Evolutionary conservation across 2,797 vertebrate species (phyloP), one percentile per base, ranked within the genome.

Genomic region (Bradypodion pumilum): DNA sequence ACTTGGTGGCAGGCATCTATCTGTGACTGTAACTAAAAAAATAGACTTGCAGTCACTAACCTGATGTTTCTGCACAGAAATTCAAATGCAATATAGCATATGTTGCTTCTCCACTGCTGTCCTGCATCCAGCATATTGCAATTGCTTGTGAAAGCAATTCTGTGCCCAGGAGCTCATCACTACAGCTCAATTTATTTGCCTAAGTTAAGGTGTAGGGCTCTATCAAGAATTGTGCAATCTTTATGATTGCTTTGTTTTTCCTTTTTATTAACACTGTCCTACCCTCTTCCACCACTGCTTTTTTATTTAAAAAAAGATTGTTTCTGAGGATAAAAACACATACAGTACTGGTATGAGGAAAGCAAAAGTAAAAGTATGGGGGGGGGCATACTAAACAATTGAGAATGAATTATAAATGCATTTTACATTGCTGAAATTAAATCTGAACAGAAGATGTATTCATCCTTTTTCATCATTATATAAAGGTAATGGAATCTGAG

Each of bases 381-480:
- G 0, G 69, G 37, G 2, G 72, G 49, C 7, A 1, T 9, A 76
- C 81, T 86, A 85, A 69, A 44, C 81, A 82, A 73, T 2, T 29
- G 81, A 86, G 84, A 1, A n/a, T 78, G 79, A 82, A 80, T 19
- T 65, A 56, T 69, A 72, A 27, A 2, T 46, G 16, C 56, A 27
- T 70, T 88, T 66, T 35, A 4, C 1, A 76, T 79, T 68, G 21
- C 21, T 63, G 35, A 23, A 74, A 0, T 0, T 66, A 65, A 78
- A 74, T n/a, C 49, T 76, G 70, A 84, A 74, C 46, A 52, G n/a
- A 68, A 52, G n/a, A 68, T 32, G 42, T 35, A 62, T 27, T 52
- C 15, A 87, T n/a, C 0, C 15, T 87, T 89, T n/a, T 84, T 44
- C 23, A 81, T 73, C 66, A 15, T 81, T 42, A 37, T 70, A 74